These are phyloP conservation scores for Ostrea denselamellosa DNA, from an alignment of 1,140 invertebrate genomes.

Conservation along the genomic window DNA sequence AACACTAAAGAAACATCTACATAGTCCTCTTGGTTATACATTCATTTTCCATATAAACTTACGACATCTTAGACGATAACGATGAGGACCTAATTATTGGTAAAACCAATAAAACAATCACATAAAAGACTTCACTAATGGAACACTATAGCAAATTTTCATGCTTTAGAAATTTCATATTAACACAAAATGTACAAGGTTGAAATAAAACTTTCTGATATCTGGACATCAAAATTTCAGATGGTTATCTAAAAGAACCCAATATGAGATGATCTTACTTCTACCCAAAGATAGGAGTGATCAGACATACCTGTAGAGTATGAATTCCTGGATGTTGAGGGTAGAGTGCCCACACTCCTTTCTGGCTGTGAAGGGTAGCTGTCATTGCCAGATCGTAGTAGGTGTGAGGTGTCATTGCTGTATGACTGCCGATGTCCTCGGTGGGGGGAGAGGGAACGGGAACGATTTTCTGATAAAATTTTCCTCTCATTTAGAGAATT, in stretches of 20 bases:
- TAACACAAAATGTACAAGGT: too few relatives aligned
- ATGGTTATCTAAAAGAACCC: neutral
- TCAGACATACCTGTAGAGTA: neutral
- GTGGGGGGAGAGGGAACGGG: slow-evolving; percentile 50
- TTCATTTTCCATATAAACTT: neutral
- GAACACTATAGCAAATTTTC: too few relatives aligned
- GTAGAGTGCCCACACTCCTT: neutral
- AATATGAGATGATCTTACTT: neutral
- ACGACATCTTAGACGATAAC: slow-evolving; percentile 23
- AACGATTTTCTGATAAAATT: slow-evolving; percentile 46
- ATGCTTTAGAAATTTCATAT: too few relatives aligned
- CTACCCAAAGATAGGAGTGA: neutral
- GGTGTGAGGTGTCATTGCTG: slow-evolving; percentile 46
- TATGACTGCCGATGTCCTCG: slow-evolving; percentile 42
- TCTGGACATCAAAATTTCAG: neutral
- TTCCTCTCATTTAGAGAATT: neutral
- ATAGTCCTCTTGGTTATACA: slow-evolving; percentile 1
- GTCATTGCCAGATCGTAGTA: slow-evolving; percentile 25
- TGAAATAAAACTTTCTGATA: neutral
- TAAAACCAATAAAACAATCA: slow-evolving; percentile 2
- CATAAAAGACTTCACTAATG: neutral
- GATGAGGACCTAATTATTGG: slow-evolving; percentile 18
- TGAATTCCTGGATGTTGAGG: neutral
- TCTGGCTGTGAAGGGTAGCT: neutral
- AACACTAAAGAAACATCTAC: slow-evolving; percentile 14